Conservation (phyloP, 1,140 invertebrate genomes). For the Venustaconcha ellipsiformis region DNA sequence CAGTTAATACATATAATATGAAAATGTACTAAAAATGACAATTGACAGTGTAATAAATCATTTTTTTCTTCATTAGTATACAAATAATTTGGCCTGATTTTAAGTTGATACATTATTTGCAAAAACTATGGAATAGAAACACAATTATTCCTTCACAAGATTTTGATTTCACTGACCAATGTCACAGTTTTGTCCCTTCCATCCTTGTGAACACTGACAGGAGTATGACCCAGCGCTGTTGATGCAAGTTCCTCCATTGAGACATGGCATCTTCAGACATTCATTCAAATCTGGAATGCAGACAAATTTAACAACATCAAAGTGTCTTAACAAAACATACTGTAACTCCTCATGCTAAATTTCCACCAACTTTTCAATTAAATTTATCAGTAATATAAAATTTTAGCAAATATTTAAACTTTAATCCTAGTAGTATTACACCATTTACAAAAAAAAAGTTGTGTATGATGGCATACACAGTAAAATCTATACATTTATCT, state of each 20-base stretch:
- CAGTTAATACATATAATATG: too few relatives aligned
- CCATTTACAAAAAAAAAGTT: not conserved
- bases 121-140: not conserved
- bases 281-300: conserved; percentile 33
- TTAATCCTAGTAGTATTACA: not conserved
- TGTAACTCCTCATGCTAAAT: too few relatives aligned
- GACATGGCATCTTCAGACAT: conserved; percentile 33
- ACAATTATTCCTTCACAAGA: not conserved
- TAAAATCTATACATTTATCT: too few relatives aligned
- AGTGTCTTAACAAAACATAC: not conserved
- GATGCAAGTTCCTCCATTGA: conserved; percentile 32
- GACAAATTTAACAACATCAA: not conserved
- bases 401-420: not conserved
- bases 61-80: not conserved
- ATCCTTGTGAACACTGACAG: conserved; percentile 36
- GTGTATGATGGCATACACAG: too few relatives aligned
- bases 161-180: conserved; percentile 15
- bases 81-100: not conserved
- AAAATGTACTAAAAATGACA: too few relatives aligned
- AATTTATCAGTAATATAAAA: not conserved
- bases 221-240: conserved; percentile 25
- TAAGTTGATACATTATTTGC: not conserved
- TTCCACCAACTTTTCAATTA: not conserved
- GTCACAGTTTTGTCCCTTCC: conserved; percentile 41
- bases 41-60: too few relatives aligned